Evolutionary conservation across 2,888 invertebrate species (phyloP), one percentile per base, ranked within the genome.

Genomic region (Trichopoda pennipes): DNA sequence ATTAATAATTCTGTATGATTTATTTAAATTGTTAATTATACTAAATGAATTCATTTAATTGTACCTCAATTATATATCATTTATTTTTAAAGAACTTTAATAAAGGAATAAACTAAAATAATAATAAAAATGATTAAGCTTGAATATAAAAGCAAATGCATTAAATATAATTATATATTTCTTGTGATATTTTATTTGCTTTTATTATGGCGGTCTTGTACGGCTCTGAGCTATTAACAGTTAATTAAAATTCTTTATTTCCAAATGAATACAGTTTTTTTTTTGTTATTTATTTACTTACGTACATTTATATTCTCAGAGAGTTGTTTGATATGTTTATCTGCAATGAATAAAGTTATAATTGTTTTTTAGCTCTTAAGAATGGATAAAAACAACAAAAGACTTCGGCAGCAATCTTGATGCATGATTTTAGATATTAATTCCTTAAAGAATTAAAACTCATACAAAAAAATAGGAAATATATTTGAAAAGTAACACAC

Each of bases 21-120:
- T 58, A 64, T 28, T 44, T 53, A 19, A 69, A 58, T 64, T 53
- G 55, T 64, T 42, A 66, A 68, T 53, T 61, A 47, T 21, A 32
- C 17, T 2, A 55, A 64, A 68, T 68, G 68, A 55, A 68, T 72
- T 76, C 66, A 61, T 44, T 80, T 61, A 68, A 66, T 66, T 80
- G 47, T 58, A 60, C 55, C 76, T 80, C 32, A 66, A 58, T 55
- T 64, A 44, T 6, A 12, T 44, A 16, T 44, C 16, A 14, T 44
- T 44, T 44, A n/a, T 16, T 14, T 38, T 28, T 4, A 28, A 28
- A 28, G 28, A 28, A 28, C 8, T 4, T 8, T 28, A 4, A 28
- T 7, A 28, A 1, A 28, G 28, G 8, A 28, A 28, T 28, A 28
- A 28, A 28, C 4, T 28, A 28, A 28, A 28, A 28, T 4, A 7